Base-by-base conservation (phyloP, 2,797 vertebrate genomes). In the Eurystomus glaucurus region DNA sequence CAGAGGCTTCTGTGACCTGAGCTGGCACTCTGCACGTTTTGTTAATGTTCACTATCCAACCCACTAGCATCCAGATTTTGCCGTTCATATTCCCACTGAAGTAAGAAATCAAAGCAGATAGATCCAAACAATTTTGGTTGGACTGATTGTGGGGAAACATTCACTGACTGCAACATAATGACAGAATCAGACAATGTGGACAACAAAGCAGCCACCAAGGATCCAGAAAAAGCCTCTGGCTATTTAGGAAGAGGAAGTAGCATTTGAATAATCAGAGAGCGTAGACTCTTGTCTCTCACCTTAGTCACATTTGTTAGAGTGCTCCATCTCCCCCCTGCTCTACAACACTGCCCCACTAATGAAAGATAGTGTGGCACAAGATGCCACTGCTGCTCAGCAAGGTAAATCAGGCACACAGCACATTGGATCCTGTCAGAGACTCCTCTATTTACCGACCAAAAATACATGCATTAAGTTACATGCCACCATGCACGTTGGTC, bases 161-260 rank as follows among this genome's bases (percentile, higher is more conserved):
- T 10, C 16, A 10, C 43, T 17, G 35, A 3, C 28, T n/a, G 46
- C 1, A 9, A 8, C 12, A 18, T 2, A 11, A 41, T 1, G 29
- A 21, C 33, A 88, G 58, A 51, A 75, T 29, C 0, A 1, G n/a
- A 28, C 21, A 25, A 3, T 9, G 2, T 3, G 28, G n/a, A 22
- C 15, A 35, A n/a, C 0, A 13, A 37, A 57, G 19, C 0, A 0
- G 6, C 46, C 21, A 26, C 26, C 52, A 50, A 11, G 1, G 41
- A 57, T n/a, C 48, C 35, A 25, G 64, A 28, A 26, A 58, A 75
- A 33, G n/a, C 8, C 29, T 29, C 28, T 61, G 29, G 41, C 11
- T 69, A 28, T 11, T 86, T 52, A 60, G 22, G 21, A 28, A 65
- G 25, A 83, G 14, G 52, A 85, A 81, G 54, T 7, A 28, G 11